Percentiles rank a stretch among this genome's conserved stretches.
Evolutionary conservation across 2,113 vertebrate species (phyloP).

Genomic region (Mirza zaza): DNA sequence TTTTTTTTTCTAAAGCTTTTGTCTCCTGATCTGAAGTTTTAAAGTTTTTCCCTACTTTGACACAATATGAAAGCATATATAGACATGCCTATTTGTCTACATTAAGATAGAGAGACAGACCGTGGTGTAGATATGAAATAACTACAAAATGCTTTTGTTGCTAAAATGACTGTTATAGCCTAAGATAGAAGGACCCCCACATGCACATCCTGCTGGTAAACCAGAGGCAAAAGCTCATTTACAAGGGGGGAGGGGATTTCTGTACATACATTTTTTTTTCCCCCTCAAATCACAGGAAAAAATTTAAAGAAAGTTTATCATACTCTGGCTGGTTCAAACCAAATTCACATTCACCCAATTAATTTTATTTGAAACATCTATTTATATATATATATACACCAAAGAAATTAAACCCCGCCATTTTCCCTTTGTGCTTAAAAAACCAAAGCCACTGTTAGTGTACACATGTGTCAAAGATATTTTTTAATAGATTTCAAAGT

Average conservation of each 20-base stretch:
- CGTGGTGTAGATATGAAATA: background rate
- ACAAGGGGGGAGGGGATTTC: background rate
- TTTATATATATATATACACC: background rate
- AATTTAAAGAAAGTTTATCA: constrained; percentile 50
- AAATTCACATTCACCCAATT: constrained; percentile 51
- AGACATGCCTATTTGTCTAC: background rate
- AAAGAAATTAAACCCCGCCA: constrained; percentile 62
- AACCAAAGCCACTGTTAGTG: constrained; percentile 51
- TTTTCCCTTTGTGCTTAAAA: constrained; percentile 67
- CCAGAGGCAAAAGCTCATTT: constrained; percentile 41
- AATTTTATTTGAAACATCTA: constrained; percentile 61
- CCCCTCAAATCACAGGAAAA: background rate
- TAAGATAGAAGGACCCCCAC: background rate
- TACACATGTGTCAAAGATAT: background rate
- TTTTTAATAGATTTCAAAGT: constrained; percentile 57
- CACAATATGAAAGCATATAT: background rate
- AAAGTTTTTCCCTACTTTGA: background rate
- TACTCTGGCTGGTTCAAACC: constrained; percentile 46
- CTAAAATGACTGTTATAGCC: background rate
- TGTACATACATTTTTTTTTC: background rate
- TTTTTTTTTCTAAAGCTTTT: background rate
- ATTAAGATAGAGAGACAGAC: background rate
- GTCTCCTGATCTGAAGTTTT: constrained; percentile 3
- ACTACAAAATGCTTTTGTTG: background rate
- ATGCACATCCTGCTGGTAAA: background rate